Evolutionary conservation across 2,888 invertebrate species (phyloP), one percentile per base, ranked within the genome.

Genomic region (Drosophila tanythrix): DNA sequence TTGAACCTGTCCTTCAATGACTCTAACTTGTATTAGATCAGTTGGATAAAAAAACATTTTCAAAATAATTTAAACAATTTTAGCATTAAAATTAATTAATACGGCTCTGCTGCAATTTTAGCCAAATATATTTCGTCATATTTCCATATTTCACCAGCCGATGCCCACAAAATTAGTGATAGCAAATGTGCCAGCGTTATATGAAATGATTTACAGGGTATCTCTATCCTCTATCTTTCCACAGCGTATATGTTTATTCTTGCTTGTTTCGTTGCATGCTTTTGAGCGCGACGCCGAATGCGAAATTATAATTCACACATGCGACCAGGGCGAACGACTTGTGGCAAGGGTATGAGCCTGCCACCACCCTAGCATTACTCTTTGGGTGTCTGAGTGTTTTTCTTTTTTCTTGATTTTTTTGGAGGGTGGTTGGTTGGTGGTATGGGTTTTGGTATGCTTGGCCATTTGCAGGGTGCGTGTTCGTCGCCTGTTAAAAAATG

Each of bases 231-330:
- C 7, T 0, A 50, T 60, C 55, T 38, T n/a, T 21, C 29, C 48
- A 59, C 18, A 11, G 0, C 2, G 0, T 6, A 1, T 2, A 46
- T 51, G 25, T 43, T 36, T 1, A 13, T 48, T 70, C 58, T 62
- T 69, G 58, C 57, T 79, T 79, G 80, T 89, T 81, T 81, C 66
- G 67, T 76, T 84, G 79, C 78, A 64, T 78, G 71, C 87, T 89
- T 89, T 87, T 87, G 89, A 82, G 81, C 78, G 82, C 89, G 83
- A 83, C 83, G 83, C 77, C 81, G 81, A 77, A 78, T 81, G 77
- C 89, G 85, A 90, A 90, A 89, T 90, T 90, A 89, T 89, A 89
- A 89, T 89, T 91, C 91, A 90, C 91, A 89, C 91, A 89, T 89
- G 90, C 76, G 89, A 87, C 90, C 89, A 77, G 70, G 38, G 50